Base-by-base conservation (phyloP, 2,113 vertebrate species). In the Clarias macrocephalus region DNA sequence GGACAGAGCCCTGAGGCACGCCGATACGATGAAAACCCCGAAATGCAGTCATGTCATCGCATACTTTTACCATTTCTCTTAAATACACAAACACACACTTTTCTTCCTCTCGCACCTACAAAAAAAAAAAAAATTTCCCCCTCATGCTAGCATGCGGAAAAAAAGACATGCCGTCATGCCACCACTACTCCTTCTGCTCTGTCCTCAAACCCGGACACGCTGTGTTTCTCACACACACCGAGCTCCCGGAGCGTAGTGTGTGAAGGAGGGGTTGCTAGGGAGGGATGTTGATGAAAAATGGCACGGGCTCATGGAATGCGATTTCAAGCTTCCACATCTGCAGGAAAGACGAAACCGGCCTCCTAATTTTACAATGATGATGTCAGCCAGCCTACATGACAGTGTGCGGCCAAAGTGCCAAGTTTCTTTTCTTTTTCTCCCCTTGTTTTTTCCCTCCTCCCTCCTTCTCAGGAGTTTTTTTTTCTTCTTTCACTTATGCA, bases 301-400 rank as follows among this genome's bases (percentile, higher is more conserved):
- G 97, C 97, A 96, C 93, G 90, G 95, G 93, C 95, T 96, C 96
- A 96, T 95, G 95, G 97, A 97, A 97, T 97, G 96, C 95, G 92
- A 95, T 96, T 96, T 96, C 96, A 96, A 94, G 94, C 95, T 96
- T 96, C 95, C 96, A 97, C 97, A 98, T 98, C 96, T 98, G 97
- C 97, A 97, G 95, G 96, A 95, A 97, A 96, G 96, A 96, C 92
- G 94, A 95, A 96, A 95, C 95, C 95, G 93, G 94, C 90, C 94
- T 96, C 95, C 96, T 97, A 95, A 97, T 97, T 98, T 97, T 96
- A 96, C 95, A 96, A 93, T 95, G 95, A 95, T 97, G 96, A 98
- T 98, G 96, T 98, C 97, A 98, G 94, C 93, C 94, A 94, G 94
- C 94, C 95, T 95, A 95, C 95, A 96, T 90, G 95, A 97, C 96